Base-by-base conservation (phyloP, 2,113 vertebrate genomes). In the Glaucidium brasilianum region DNA sequence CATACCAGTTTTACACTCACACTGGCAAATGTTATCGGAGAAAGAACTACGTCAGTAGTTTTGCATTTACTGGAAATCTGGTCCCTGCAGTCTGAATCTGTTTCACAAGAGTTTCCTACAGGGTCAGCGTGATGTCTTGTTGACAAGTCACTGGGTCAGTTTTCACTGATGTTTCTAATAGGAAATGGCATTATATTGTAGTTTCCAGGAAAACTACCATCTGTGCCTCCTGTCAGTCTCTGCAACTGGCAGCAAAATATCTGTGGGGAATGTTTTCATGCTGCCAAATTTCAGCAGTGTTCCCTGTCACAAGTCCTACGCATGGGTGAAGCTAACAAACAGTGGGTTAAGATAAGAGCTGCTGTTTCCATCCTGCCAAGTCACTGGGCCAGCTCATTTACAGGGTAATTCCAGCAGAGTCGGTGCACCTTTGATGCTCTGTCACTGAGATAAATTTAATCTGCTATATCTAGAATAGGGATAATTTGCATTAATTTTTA, bases 171-270 rank as follows among this genome's bases (percentile, higher is more conserved):
- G 85, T 29, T 89, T 88, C 92, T 76, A 63, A 90, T 71, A 93
- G 83, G 94, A 97, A 97, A 90, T 52, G 75, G 77, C 68, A 63
- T 83, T 39, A 37, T 52, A 32, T 64, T 79, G 30, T 4, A 74
- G 85, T 71, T 95, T 96, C 92, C 94, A 95, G 92, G 95, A 97
- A 96, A 92, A 83, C 75, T 7, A 72, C 92, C 95, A 91, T 94
- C 94, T 95, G 94, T 79, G 76, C 89, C 88, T 92, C 92, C 90
- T 90, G 94, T 88, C 94, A 94, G 73, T 26, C 75, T 85, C 59
- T 47, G 88, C 92, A 91, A 18, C 87, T 73, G 95, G 94, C 94
- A 97, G 92, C 13, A 34, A 34, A 74, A 39, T 76, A 68, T 58
- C 90, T 10, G 41, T 45, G 35, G 88, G 93, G 88, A 95, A 85